phyloP scores from a whole-genome alignment of 2,113 vertebrate genomes.

The Eubucco bourcierii region DNA sequence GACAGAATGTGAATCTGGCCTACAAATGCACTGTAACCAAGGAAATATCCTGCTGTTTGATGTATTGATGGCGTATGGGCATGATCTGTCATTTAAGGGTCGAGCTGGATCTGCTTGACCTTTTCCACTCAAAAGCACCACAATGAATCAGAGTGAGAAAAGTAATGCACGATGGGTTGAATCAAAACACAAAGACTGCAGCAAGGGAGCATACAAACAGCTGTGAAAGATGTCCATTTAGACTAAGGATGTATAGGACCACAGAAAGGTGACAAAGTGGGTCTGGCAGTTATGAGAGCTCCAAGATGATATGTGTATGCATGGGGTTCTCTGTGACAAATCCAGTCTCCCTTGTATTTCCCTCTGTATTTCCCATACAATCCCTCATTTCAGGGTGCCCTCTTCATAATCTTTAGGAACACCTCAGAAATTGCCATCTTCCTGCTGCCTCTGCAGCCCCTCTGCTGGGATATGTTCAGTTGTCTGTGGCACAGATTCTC shows the following conservation, averaged over 20 bases:
- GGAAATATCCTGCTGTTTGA: conserved; percentile 40
- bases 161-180: neutral
- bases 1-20: conserved; percentile 24
- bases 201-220: neutral
- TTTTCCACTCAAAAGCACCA: conserved; percentile 46
- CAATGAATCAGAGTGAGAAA: conserved; percentile 14
- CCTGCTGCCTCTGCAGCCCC: neutral
- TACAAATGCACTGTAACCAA: neutral
- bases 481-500: neutral
- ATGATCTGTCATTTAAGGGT: conserved; percentile 41
- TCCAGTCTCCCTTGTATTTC: neutral
- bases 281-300: neutral
- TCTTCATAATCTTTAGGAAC: neutral
- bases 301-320: neutral
- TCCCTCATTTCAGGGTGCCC: neutral
- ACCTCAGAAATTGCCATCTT: neutral
- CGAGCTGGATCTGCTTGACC: conserved; percentile 36
- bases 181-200: neutral
- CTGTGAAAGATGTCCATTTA: neutral
- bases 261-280: neutral
- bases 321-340: neutral
- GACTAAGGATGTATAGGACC: neutral
- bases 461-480: neutral
- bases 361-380: neutral
- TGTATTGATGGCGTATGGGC: conserved; percentile 40